A percentile compares a stretch with the other conserved stretches of the same genome.
phyloP scores from a whole-genome alignment of 2,888 invertebrate genomes.

The Lysandra coridon region DNA sequence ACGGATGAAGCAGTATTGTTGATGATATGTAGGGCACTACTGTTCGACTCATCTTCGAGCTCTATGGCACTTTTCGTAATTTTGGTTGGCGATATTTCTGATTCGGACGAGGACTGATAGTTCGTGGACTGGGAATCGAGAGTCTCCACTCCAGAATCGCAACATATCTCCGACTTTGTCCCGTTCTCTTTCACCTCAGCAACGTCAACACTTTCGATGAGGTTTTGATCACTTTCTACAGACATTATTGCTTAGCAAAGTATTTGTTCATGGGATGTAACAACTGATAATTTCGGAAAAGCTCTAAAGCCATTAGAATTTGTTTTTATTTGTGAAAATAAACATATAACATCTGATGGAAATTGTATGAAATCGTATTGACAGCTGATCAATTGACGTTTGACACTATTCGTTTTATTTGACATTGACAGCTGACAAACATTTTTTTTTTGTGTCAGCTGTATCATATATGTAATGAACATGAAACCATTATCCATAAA shows the following conservation, averaged over 20 bases:
- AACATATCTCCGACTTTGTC: slow-evolving; percentile 47
- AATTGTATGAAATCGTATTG: slow-evolving; percentile 33
- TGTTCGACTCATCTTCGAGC: background rate
- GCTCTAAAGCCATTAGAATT: slow-evolving; percentile 51
- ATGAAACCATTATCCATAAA: background rate
- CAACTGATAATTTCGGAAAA: slow-evolving; percentile 26
- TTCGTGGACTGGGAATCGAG: slow-evolving; percentile 50
- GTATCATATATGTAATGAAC: background rate
- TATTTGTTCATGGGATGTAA: slow-evolving; percentile 35
- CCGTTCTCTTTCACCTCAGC: slow-evolving; percentile 56
- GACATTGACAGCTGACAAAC: background rate
- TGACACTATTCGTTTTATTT: background rate
- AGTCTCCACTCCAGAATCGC: slow-evolving; percentile 60
- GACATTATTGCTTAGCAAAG: slow-evolving; percentile 53
- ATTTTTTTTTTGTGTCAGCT: background rate
- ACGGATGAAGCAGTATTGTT: slow-evolving; percentile 15
- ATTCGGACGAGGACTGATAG: slow-evolving; percentile 48
- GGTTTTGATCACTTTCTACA: slow-evolving; percentile 46
- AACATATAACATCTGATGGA: slow-evolving; percentile 53
- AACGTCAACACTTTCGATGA: slow-evolving; percentile 62
- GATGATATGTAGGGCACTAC: slow-evolving; percentile 15
- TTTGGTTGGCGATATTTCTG: slow-evolving; percentile 50
- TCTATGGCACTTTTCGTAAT: slow-evolving; percentile 37
- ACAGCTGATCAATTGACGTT: background rate
- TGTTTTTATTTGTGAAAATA: slow-evolving; percentile 57